Evolutionary conservation across 2,888 invertebrate genomes (phyloP).

Genomic region (Bimastos eiseni): DNA sequence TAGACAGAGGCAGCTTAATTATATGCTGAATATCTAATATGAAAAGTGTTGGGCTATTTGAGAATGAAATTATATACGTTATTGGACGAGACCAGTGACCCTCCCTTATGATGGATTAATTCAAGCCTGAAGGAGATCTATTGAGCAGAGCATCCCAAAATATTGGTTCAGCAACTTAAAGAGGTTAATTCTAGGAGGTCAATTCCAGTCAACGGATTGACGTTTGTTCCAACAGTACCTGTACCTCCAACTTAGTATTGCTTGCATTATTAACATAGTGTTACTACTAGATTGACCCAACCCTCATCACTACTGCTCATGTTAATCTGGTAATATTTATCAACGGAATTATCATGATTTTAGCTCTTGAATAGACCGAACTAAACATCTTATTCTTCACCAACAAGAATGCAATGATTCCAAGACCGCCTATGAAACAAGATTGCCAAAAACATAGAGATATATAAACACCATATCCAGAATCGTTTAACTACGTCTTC

Average conservation of each 20-base stretch:
- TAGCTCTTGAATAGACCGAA: background rate
- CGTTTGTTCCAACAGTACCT: background rate
- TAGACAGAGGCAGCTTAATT: too few relatives aligned
- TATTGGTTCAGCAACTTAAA: too few relatives aligned
- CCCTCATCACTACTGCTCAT: background rate
- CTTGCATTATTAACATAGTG: background rate
- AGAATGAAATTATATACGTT: too few relatives aligned
- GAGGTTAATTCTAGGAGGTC: too few relatives aligned
- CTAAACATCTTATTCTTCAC: background rate
- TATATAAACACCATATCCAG: background rate
- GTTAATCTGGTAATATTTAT: background rate
- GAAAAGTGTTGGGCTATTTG: too few relatives aligned
- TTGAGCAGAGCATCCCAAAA: too few relatives aligned
- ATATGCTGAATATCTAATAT: too few relatives aligned
- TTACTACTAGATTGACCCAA: background rate
- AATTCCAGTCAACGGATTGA: background rate
- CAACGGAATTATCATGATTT: too few relatives aligned
- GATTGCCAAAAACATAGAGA: background rate
- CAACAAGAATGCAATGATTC: too few relatives aligned
- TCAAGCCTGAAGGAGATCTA: too few relatives aligned
- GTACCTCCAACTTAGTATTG: background rate
- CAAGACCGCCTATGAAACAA: background rate
- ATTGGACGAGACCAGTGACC: too few relatives aligned
- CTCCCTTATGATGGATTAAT: too few relatives aligned
- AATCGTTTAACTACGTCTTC: background rate